phyloP scores from a whole-genome alignment of 2,888 invertebrate genomes.

The Pantelozetes paolii region DNA sequence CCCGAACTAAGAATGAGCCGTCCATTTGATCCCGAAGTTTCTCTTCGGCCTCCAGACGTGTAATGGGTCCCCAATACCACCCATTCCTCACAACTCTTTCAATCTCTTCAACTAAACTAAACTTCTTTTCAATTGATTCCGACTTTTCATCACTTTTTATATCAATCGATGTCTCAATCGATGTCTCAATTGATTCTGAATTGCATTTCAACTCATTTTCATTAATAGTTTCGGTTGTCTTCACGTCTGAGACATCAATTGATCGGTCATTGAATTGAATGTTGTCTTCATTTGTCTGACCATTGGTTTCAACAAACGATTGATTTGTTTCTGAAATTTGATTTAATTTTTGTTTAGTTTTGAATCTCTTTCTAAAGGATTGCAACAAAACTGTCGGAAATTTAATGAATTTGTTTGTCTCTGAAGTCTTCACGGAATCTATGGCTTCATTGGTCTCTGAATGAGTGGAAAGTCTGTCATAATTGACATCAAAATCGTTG shows the following conservation, averaged over 20 bases:
- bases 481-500: constrained; percentile 1
- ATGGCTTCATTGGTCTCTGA: not conserved
- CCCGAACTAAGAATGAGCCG: constrained; percentile 72
- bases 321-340: not conserved
- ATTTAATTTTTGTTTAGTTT: not conserved
- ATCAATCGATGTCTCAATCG: not conserved
- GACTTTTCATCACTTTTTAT: not conserved
- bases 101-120: constrained; percentile 55
- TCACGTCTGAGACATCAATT: no score
- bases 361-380: constrained; percentile 17
- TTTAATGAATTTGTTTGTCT: not conserved
- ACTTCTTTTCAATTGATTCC: not conserved
- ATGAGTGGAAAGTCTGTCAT: constrained; percentile 1
- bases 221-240: no score
- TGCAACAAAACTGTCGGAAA: not conserved
- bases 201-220: not conserved
- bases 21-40: constrained; percentile 66
- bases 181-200: not conserved
- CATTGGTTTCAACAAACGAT: not conserved
- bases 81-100: constrained; percentile 57
- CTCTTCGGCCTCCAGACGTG: constrained; percentile 66
- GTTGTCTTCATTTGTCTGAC: not conserved
- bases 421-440: not conserved
- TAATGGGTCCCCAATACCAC: constrained; percentile 79
- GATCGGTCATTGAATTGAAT: no score